phyloP scores from a whole-genome alignment of 1,140 invertebrate species.

The Olivierus martensii region DNA sequence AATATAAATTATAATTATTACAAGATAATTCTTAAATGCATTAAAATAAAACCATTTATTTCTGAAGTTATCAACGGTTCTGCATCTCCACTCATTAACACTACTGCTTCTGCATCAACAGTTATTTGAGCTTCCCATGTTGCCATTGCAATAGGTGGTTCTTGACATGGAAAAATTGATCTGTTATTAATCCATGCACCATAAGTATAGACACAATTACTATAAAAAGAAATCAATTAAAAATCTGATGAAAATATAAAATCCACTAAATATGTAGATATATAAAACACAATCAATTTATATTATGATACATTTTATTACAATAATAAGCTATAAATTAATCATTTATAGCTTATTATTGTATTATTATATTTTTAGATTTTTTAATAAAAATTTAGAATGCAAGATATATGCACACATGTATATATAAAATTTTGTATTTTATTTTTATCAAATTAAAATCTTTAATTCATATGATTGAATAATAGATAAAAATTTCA shows the following conservation, averaged over 20 bases:
- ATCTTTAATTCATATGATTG: no score
- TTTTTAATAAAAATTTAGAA: no score
- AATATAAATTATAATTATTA: neutral
- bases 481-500: no score
- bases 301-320: no score
- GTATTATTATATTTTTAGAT: no score
- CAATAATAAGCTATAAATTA: no score
- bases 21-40: neutral
- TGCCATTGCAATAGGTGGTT: slow-evolving; percentile 31
- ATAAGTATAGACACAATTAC: slow-evolving; percentile 29
- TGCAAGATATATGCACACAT: no score
- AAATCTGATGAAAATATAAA: neutral
- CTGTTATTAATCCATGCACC: slow-evolving; percentile 34
- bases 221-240: slow-evolving; percentile 1
- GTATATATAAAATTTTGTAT: no score
- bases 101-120: slow-evolving; percentile 19
- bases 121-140: slow-evolving; percentile 33
- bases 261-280: no score
- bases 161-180: slow-evolving; percentile 34
- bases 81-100: slow-evolving; percentile 33
- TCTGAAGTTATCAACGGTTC: neutral
- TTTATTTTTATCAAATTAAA: no score
- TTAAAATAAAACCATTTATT: neutral
- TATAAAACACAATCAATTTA: no score
- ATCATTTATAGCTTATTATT: no score